Evolutionary conservation across 2,888 invertebrate species (phyloP), one percentile per base, ranked within the genome.

Genomic region (Myopa tessellatipennis): DNA sequence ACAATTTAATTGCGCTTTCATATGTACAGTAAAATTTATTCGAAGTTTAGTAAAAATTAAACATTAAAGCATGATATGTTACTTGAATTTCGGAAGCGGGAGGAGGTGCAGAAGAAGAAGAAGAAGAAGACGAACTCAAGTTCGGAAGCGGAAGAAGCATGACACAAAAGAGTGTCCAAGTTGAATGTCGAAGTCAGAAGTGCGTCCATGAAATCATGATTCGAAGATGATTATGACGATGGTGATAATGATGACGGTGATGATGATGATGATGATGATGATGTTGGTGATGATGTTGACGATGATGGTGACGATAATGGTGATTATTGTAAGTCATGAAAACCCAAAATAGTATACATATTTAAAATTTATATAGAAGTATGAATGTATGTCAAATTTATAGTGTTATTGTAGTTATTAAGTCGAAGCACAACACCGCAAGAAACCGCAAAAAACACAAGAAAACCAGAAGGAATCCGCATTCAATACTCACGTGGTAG

Each of bases 171-270:
- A 36, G 38, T 55, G 14, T n/a, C 58, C 50, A 61, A 38, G 36
- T 18, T 18, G 77, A 73, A 73, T 76, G 52, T 79, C 63, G 79
- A 79, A 45, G 1, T 8, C 45, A 6, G 10, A 79, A 76, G 26
- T 2, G 79, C 78, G 80, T 80, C 79, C 80, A 76, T 76, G 77
- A 73, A 77, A 76, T 76, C 72, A 78, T 34, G 74, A 70, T 74
- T 40, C 67, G 74, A 75, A 76, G 18, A 63, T 74, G 12, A 61
- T 61, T 69, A 55, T 61, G 38, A 61, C 16, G 10, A 68, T 75
- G 36, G 58, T 5, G n/a, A 63, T 18, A n/a, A 73, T 45, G 26
- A 26, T 26, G 26, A 2, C 2, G 26, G 2, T 2, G 26, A 26
- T 26, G 2, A 26, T 26, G 26, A 26, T 26, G 26, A 2, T 26